Evolutionary conservation across 2,888 invertebrate species (phyloP).

Genomic region (Siphonodentalium dalli): DNA sequence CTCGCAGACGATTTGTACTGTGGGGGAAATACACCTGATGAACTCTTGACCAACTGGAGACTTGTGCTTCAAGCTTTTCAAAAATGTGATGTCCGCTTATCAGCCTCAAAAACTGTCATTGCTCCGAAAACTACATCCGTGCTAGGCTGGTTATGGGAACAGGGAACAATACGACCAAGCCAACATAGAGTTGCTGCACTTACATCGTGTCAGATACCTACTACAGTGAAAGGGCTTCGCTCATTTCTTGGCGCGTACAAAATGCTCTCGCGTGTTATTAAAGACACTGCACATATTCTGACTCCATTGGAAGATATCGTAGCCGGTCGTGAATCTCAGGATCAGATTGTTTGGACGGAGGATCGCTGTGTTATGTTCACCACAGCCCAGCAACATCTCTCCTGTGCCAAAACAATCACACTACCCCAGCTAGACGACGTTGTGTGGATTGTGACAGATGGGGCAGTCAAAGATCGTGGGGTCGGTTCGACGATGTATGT

Average conservation of each 20-base stretch:
- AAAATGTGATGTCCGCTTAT: constrained; percentile 16
- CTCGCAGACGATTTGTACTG: constrained; percentile 33
- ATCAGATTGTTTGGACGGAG: constrained; percentile 27
- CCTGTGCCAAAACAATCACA: constrained; percentile 1
- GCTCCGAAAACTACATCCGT: constrained; percentile 23
- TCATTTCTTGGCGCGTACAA: constrained; percentile 34
- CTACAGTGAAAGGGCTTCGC: too few species aligned
- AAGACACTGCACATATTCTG: constrained; percentile 12
- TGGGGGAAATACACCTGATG: constrained; percentile 24
- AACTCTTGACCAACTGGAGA: constrained; percentile 21
- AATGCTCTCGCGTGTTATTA: constrained; percentile 23
- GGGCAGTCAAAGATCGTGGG: too few species aligned
- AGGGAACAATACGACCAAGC: constrained; percentile 13
- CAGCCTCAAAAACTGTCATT: constrained; percentile 27
- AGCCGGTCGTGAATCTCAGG: constrained; percentile 21
- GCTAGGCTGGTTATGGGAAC: constrained; percentile 28
- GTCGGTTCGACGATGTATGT: too few species aligned
- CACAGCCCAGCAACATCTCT: constrained; percentile 8
- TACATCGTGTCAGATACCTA: too few species aligned
- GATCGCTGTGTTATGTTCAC: constrained; percentile 12
- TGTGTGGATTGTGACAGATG: too few species aligned
- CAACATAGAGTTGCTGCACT: too few species aligned
- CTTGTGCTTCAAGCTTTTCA: constrained; percentile 24
- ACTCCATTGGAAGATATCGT: constrained; percentile 22
- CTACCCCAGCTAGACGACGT: too few species aligned